Conservation (phyloP, 2,888 invertebrate species). For the Leucophenga montana region DNA sequence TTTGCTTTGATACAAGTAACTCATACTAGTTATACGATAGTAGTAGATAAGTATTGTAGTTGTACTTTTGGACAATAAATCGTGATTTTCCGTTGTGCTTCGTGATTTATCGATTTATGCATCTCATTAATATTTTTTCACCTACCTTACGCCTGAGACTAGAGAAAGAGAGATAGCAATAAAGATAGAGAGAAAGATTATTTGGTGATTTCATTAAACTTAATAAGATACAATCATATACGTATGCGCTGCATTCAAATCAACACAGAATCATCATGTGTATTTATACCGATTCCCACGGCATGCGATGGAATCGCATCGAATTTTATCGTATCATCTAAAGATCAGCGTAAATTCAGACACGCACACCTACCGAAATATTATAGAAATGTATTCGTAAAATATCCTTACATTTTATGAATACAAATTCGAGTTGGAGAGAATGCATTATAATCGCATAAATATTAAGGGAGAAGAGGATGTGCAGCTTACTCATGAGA, state of each 20-base stretch:
- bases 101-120: constrained; percentile 63
- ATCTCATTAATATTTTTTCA: constrained; percentile 39
- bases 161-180: constrained; percentile 28
- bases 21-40: background rate
- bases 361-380: background rate
- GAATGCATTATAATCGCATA: constrained; percentile 10
- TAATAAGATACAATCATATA: no score
- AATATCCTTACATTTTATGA: constrained; percentile 28
- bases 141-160: constrained; percentile 27
- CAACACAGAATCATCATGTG: no score
- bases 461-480: background rate
- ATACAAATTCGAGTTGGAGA: background rate
- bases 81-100: constrained; percentile 54
- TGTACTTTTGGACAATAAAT: constrained; percentile 43
- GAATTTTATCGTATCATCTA: no score
- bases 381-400: background rate
- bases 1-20: no score
- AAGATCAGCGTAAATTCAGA: background rate
- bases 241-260: no score
- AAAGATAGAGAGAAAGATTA: no score
- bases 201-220: no score
- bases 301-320: background rate
- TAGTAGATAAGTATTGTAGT: background rate
- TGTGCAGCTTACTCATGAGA: background rate
- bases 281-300: constrained; percentile 35